Percentiles rank a stretch among this genome's conserved stretches.
phyloP scores from a whole-genome alignment of 30 jellyfish, hydroid and myxozoan genomes.

The Cassiopea andromeda region DNA sequence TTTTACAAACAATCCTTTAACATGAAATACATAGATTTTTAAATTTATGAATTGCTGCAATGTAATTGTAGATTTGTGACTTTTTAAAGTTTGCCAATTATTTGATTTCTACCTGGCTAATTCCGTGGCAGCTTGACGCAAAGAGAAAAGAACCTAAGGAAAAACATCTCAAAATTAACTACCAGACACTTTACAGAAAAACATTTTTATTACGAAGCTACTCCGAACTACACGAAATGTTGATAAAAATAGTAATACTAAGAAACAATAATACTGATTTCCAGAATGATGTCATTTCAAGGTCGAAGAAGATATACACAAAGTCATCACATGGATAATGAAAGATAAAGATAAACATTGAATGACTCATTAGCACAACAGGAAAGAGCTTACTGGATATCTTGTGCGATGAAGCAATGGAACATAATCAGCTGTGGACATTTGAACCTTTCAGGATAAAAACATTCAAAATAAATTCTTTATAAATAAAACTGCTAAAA shows the following conservation, averaged over 20 bases:
- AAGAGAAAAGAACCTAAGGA: constrained; percentile 53
- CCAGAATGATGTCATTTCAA: too few species aligned
- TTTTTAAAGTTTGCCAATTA: background rate
- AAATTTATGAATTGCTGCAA: too few species aligned
- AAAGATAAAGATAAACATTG: background rate
- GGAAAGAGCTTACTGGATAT: constrained; percentile 67
- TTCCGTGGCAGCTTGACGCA: constrained; percentile 68
- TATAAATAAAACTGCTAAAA: background rate
- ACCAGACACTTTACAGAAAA: background rate
- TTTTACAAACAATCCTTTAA: too few species aligned
- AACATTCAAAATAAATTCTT: background rate
- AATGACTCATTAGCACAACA: background rate
- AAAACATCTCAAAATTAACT: background rate
- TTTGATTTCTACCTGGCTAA: constrained; percentile 20
- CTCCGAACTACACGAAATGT: too few species aligned
- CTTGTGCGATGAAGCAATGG: constrained; percentile 71
- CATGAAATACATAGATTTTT: too few species aligned
- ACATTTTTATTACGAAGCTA: background rate
- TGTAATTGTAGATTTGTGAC: too few species aligned
- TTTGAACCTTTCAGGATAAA: constrained; percentile 54
- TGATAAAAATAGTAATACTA: too few species aligned
- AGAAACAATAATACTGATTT: too few species aligned
- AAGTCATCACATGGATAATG: background rate
- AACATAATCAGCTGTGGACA: constrained; percentile 68
- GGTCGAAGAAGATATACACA: too few species aligned